These are phyloP conservation scores for Platycheirus rosarum DNA, from an alignment of 2,888 invertebrate species.

Conservation along the genomic window DNA sequence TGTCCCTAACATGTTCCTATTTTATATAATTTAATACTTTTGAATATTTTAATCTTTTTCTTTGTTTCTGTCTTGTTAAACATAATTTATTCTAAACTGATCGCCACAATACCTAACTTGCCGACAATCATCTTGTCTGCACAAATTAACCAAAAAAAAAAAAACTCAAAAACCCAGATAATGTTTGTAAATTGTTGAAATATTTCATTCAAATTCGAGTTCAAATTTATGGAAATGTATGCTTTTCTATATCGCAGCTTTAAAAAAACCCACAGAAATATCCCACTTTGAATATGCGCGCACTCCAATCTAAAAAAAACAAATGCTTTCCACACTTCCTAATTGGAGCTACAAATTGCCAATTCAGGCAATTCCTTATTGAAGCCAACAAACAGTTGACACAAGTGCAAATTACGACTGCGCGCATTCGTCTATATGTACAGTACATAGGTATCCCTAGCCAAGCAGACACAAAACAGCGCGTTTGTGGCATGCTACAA, in stretches of 20 bases:
- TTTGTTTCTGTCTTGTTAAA: slow-evolving; percentile 36
- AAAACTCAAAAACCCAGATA: background rate
- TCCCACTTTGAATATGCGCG: slow-evolving; percentile 34
- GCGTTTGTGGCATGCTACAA: slow-evolving; percentile 56
- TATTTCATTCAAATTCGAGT: slow-evolving; percentile 54
- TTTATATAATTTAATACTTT: too few species aligned
- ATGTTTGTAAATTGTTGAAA: slow-evolving; percentile 20
- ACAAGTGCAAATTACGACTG: slow-evolving; percentile 63
- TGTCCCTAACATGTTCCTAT: too few species aligned
- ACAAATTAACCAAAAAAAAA: slow-evolving; percentile 22
- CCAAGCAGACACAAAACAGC: slow-evolving; percentile 9
- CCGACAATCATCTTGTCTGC: slow-evolving; percentile 4
- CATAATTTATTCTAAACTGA: slow-evolving; percentile 30
- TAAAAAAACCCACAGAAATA: slow-evolving; percentile 49
- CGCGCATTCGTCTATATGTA: slow-evolving; percentile 8
- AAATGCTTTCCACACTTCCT: slow-evolving; percentile 63
- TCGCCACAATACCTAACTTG: too few species aligned
- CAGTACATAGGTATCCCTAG: too few species aligned
- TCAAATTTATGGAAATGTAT: slow-evolving; percentile 43
- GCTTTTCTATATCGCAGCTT: slow-evolving; percentile 24
- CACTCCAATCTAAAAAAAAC: slow-evolving; percentile 31
- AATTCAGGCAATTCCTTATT: slow-evolving; percentile 70
- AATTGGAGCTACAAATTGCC: slow-evolving; percentile 71
- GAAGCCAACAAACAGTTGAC: slow-evolving; percentile 65
- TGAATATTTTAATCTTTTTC: background rate